Percentiles rank a stretch among this genome's conserved stretches.
phyloP scores from a whole-genome alignment of 2,888 invertebrate species.

The Trisateles emortualis region DNA sequence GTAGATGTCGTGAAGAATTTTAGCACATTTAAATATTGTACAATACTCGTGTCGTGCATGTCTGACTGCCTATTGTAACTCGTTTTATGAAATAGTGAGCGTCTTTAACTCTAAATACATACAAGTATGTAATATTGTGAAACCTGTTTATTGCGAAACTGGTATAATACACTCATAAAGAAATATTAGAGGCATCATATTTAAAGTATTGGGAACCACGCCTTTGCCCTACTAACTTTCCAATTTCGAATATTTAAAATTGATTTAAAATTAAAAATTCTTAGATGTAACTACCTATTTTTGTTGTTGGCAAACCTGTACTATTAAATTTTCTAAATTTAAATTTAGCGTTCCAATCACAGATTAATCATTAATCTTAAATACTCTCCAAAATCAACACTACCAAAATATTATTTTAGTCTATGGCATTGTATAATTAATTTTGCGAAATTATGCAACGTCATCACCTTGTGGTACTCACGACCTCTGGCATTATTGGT shows the following conservation, averaged over 20 bases:
- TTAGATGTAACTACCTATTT: too few species aligned
- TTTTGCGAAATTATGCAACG: conserved; percentile 10
- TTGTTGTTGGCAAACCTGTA: too few species aligned
- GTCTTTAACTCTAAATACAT: conserved; percentile 40
- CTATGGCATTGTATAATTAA: neutral
- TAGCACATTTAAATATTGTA: conserved; percentile 31
- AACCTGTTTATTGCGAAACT: conserved; percentile 36
- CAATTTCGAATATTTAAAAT: neutral
- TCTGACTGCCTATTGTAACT: conserved; percentile 13
- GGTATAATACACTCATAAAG: conserved; percentile 26
- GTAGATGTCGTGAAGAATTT: conserved; percentile 17
- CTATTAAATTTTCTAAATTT: too few species aligned
- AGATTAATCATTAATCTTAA: too few species aligned
- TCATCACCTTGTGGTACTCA: conserved; percentile 22
- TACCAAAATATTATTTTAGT: too few species aligned
- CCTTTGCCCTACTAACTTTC: neutral
- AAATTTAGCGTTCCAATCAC: neutral
- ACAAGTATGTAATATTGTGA: conserved; percentile 43
- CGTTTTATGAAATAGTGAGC: conserved; percentile 55
- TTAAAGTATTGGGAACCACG: neutral
- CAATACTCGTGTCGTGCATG: conserved; percentile 31
- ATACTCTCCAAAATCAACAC: too few species aligned
- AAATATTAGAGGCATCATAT: neutral
- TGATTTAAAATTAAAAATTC: neutral
- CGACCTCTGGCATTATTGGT: conserved; percentile 16